Base-by-base conservation (phyloP, 2,888 invertebrate species). In the Diploptera punctata region DNA sequence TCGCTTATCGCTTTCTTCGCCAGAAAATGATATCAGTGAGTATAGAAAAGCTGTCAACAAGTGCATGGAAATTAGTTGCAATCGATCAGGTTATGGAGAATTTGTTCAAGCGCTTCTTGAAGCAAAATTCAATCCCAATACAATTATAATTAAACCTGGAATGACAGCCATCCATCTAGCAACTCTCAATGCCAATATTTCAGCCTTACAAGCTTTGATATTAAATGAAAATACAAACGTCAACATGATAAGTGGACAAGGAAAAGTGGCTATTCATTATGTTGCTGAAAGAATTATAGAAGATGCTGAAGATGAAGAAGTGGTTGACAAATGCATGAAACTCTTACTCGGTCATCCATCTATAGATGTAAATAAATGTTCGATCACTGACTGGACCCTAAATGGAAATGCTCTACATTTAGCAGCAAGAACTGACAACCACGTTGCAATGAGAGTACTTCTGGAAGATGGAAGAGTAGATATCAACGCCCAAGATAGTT, bases 301-400 rank as follows among this genome's bases (percentile, higher is more conserved):
- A n/a, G n/a, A 47, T n/a, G 10, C 18, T n/a, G 18, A 33, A 33
- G 33, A 13, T 47, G 16, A 47, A 3, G 47, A n/a, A 7, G 10
- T n/a, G 7, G 47, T 47, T 3, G 7, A 7, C 7, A 47, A n/a
- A n/a, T 47, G 47, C 47, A n/a, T n/a, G 3, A 13, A n/a, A 7
- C 7, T 47, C 47, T n/a, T 47, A 3, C 47, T 47, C n/a, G 4
- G 18, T n/a, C 47, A 47, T n/a, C 18, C 47, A n/a, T 7, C 10
- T 47, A 47, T 47, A 47, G 18, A 7, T n/a, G 47, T 47, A 4
- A n/a, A n/a, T n/a, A n/a, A n/a, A n/a, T 47, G 47, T 47, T 47
- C 47, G 4, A 47, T 47, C 47, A 47, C 47, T 13, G 47, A 47
- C 47, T 47, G 47, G 47, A 47, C 47, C n/a, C 47, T 47, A 47